These are phyloP conservation scores for Gryon sp. DNA, from an alignment of 1,140 invertebrate genomes.

Conservation along the genomic window DNA sequence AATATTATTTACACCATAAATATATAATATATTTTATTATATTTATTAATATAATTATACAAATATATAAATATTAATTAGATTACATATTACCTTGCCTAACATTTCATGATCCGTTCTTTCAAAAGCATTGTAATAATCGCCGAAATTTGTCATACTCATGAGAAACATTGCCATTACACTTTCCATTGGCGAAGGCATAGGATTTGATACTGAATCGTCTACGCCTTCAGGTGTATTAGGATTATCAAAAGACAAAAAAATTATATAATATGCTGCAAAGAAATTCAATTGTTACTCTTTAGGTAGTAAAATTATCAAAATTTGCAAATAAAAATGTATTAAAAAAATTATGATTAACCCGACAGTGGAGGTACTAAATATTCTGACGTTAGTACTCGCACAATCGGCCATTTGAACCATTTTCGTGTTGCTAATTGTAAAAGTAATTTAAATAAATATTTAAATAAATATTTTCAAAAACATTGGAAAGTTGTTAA, in stretches of 20 bases:
- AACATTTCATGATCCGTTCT: slow-evolving; percentile 92
- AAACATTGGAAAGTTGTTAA: too few species aligned
- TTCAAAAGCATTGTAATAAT: slow-evolving; percentile 94
- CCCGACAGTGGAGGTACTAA: too few species aligned
- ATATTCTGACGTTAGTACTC: too few species aligned
- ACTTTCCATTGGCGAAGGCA: slow-evolving; percentile 94
- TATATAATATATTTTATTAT: too few species aligned
- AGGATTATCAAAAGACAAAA: slow-evolving; percentile 91
- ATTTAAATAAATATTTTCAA: too few species aligned
- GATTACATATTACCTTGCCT: slow-evolving; percentile 85
- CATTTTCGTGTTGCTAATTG: too few species aligned
- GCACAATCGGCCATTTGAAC: too few species aligned
- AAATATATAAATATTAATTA: too few species aligned
- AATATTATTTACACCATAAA: too few species aligned
- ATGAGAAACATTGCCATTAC: slow-evolving; percentile 98
- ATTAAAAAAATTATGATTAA: too few species aligned
- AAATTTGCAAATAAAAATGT: not conserved
- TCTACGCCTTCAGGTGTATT: slow-evolving; percentile 86
- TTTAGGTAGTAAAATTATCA: not conserved
- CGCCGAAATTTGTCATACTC: slow-evolving; percentile 97
- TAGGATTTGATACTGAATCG: slow-evolving; percentile 87
- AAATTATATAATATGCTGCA: slow-evolving; percentile 94
- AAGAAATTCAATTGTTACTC: slow-evolving; percentile 52
- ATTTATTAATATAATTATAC: too few species aligned
- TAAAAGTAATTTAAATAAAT: too few species aligned